Conservation (phyloP, 2,113 vertebrate genomes). For the Etheostoma spectabile region DNA sequence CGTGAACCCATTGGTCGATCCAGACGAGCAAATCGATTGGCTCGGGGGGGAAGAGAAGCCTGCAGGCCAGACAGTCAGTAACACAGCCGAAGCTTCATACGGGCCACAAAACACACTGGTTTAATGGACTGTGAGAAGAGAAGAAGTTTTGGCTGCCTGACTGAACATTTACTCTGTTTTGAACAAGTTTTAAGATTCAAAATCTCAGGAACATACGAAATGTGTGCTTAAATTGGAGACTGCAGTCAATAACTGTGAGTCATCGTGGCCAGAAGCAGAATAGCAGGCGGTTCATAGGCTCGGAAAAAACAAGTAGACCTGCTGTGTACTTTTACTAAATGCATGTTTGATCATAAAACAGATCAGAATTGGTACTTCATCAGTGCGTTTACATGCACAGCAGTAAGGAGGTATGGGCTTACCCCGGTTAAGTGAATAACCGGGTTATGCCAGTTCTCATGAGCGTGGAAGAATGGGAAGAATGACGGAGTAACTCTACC, state of each 20-base stretch:
- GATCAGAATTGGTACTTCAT: neutral
- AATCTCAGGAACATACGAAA: neutral
- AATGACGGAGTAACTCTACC: too few relatives aligned
- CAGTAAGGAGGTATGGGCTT: too few relatives aligned
- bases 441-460: too few relatives aligned
- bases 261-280: conserved; percentile 12
- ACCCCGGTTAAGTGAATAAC: too few relatives aligned
- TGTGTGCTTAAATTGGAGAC: conserved; percentile 23
- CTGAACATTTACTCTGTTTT: conserved; percentile 25
- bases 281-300: conserved; percentile 6
- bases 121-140: conserved; percentile 66
- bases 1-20: conserved; percentile 61
- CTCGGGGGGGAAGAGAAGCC: conserved; percentile 46
- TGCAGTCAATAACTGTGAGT: conserved; percentile 23
- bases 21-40: conserved; percentile 70
- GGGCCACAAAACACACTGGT: conserved; percentile 48
- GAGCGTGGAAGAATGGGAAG: too few relatives aligned
- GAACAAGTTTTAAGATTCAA: conserved; percentile 26
- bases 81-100: conserved; percentile 35
- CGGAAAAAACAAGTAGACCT: conserved; percentile 27
- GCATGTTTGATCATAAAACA: neutral
- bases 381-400: too few relatives aligned
- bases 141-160: conserved; percentile 27
- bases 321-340: conserved; percentile 1
- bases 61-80: conserved; percentile 70